These are phyloP conservation scores for Aspidiotus destructor DNA, from an alignment of 2,888 invertebrate species.

Conservation along the genomic window DNA sequence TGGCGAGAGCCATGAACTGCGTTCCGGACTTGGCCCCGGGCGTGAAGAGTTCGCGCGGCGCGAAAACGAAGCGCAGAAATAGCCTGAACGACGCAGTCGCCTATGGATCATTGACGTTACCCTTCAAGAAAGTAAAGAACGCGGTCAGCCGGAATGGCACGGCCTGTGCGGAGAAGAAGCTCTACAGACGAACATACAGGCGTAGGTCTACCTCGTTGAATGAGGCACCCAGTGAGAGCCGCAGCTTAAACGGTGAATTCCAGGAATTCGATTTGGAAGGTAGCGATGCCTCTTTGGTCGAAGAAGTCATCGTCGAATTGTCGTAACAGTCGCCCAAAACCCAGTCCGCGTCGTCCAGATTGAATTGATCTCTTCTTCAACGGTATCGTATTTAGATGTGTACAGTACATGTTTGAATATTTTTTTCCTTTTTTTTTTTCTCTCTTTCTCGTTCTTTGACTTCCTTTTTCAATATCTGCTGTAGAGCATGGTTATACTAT, in stretches of 20 bases:
- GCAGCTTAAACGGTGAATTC: neutral
- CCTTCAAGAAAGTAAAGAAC: slow-evolving; percentile 22
- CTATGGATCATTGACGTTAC: slow-evolving; percentile 2
- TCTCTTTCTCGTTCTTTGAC: too few relatives aligned
- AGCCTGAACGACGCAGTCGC: neutral
- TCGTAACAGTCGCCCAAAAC: neutral
- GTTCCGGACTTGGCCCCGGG: neutral
- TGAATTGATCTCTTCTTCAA: neutral
- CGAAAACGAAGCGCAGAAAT: neutral
- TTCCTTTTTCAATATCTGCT: too few relatives aligned
- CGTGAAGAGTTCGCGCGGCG: neutral
- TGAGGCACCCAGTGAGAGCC: neutral
- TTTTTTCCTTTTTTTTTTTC: too few relatives aligned
- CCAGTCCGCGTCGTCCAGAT: too few relatives aligned
- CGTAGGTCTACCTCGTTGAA: neutral
- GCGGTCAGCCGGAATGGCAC: neutral
- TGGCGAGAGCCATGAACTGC: neutral
- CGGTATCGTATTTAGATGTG: too few relatives aligned
- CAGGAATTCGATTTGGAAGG: too few relatives aligned
- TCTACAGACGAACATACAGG: neutral
- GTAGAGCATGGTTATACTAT: too few relatives aligned
- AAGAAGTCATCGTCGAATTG: slow-evolving; percentile 30
- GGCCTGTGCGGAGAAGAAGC: neutral
- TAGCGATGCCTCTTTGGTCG: slow-evolving; percentile 16
- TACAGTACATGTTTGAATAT: too few relatives aligned